Evolutionary conservation across 2,797 vertebrate genomes (phyloP).

Genomic region (Alcedo atthis): DNA sequence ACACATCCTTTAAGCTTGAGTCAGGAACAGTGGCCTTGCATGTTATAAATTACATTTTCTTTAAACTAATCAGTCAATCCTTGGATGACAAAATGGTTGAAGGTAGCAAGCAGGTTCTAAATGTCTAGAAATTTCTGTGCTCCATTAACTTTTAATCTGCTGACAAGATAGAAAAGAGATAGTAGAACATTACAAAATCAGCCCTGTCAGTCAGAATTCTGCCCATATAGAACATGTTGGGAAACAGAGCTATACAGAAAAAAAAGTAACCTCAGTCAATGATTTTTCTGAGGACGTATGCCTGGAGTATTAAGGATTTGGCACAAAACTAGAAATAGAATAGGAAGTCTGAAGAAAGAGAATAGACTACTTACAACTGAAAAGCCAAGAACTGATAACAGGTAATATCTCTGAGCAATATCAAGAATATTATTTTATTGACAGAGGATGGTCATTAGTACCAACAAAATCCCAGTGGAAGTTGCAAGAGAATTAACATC

Average conservation of each 20-base stretch:
- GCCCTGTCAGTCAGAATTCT: not conserved
- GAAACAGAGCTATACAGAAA: not conserved
- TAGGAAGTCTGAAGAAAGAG: not conserved
- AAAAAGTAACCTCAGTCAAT: not conserved
- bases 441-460: not conserved
- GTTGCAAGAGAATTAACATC: conserved; percentile 37
- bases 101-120: not conserved
- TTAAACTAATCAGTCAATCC: not conserved
- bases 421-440: not conserved
- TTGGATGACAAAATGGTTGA: not conserved
- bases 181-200: not conserved
- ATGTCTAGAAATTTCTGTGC: not conserved
- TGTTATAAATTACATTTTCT: not conserved
- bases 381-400: not conserved
- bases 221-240: not conserved
- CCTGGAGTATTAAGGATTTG: not conserved
- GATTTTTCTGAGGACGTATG: not conserved
- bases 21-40: not conserved
- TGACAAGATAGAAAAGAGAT: not conserved
- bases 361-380: not conserved
- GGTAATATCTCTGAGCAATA: not conserved
- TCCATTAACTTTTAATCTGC: not conserved
- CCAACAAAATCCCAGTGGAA: not conserved
- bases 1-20: not conserved
- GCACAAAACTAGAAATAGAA: not conserved